These are phyloP conservation scores for Corticium candelabrum DNA, from an alignment of 37 sponge, comb jelly and placozoan species.

Conservation along the genomic window DNA sequence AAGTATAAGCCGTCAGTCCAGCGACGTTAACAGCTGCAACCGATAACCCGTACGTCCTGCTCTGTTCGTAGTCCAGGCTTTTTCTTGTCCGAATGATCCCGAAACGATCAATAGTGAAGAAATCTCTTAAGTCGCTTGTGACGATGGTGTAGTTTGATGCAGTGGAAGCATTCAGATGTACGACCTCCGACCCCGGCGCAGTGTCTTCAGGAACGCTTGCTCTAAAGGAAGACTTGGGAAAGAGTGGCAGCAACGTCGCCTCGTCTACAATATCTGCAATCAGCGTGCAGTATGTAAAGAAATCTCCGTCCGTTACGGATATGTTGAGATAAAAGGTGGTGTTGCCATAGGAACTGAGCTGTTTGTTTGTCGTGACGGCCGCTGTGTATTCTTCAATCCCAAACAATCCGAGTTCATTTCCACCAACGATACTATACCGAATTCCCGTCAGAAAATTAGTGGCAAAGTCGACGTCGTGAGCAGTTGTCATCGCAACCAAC, in stretches of 20 bases:
- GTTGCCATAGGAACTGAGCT: neutral
- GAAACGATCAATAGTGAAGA: neutral
- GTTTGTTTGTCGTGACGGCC: neutral
- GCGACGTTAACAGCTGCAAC: slow-evolving; percentile 6
- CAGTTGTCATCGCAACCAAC: neutral
- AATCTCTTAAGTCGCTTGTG: neutral
- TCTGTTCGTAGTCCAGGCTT: slow-evolving; percentile 39
- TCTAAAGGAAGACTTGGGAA: neutral
- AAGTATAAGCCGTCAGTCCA: neutral
- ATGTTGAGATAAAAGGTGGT: neutral
- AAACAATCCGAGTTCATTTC: neutral
- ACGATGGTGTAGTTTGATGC: neutral
- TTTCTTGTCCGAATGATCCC: neutral
- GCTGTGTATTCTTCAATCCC: neutral
- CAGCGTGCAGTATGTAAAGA: neutral
- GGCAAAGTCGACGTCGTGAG: neutral
- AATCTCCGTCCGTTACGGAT: neutral
- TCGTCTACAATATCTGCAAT: neutral
- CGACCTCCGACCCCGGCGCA: neutral
- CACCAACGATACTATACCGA: neutral
- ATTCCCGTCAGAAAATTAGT: neutral
- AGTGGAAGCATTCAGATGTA: neutral
- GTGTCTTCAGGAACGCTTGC: neutral
- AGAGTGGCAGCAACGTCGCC: neutral
- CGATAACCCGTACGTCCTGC: slow-evolving; percentile 7